These are phyloP conservation scores for Sorex fumeus DNA, from an alignment of 2,113 vertebrate genomes.

Conservation along the genomic window DNA sequence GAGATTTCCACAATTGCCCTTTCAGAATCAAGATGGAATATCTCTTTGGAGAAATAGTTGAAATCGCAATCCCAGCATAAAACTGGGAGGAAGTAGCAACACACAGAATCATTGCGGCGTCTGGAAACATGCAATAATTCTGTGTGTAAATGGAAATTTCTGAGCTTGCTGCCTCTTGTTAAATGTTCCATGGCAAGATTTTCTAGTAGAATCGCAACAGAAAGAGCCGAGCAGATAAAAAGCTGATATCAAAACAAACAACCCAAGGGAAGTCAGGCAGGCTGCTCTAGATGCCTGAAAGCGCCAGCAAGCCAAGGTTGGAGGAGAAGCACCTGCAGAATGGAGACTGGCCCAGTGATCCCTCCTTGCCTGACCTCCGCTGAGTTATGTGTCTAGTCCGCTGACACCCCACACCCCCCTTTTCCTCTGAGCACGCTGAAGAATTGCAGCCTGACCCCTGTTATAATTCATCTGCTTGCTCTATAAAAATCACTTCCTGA, in stretches of 20 bases:
- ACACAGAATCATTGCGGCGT: conserved; percentile 44
- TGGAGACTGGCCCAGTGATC: not conserved
- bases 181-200: conserved; percentile 60
- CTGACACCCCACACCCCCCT: not conserved
- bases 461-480: conserved; percentile 79
- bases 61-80: conserved; percentile 69
- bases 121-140: conserved; percentile 40
- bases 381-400: conserved; percentile 34
- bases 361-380: not conserved
- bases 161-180: conserved; percentile 56
- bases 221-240: conserved; percentile 76
- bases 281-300: conserved; percentile 72
- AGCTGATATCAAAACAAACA: conserved; percentile 71
- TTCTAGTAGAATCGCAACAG: conserved; percentile 50
- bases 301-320: conserved; percentile 72
- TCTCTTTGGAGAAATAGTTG: conserved; percentile 62
- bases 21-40: conserved; percentile 60
- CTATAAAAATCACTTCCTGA: conserved; percentile 77
- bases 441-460: conserved; percentile 67
- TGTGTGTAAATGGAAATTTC: conserved; percentile 67
- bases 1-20: conserved; percentile 59
- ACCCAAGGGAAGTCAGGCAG: conserved; percentile 60
- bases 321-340: not conserved
- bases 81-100: conserved; percentile 55
- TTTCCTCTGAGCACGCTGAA: conserved; percentile 69